Percentiles rank a stretch among this genome's conserved stretches.
Evolutionary conservation across 2,797 vertebrate species (phyloP).

Genomic region (Anguilla marmorata): DNA sequence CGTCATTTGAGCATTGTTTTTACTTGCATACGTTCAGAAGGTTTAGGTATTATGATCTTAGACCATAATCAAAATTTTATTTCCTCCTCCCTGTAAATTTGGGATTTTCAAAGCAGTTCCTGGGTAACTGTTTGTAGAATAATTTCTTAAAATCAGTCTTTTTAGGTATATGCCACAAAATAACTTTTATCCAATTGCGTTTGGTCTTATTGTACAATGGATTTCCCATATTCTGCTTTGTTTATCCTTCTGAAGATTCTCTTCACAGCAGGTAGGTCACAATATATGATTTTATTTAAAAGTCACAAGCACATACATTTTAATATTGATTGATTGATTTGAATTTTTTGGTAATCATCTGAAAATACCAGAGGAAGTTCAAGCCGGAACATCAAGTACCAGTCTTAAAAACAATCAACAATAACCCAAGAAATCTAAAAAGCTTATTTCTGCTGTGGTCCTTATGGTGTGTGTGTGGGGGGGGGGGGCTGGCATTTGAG

Average conservation of each 20-base stretch:
- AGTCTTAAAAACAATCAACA: too few relatives aligned
- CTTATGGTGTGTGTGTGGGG: background rate
- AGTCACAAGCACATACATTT: background rate
- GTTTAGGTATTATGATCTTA: background rate
- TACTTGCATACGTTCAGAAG: background rate
- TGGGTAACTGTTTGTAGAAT: background rate
- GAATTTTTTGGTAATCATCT: background rate
- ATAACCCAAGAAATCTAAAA: too few relatives aligned
- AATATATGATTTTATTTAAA: background rate
- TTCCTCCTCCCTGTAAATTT: background rate
- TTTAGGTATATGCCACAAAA: background rate
- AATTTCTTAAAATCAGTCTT: background rate
- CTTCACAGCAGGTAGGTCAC: constrained; percentile 18
- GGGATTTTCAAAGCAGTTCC: background rate
- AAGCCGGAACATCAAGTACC: background rate
- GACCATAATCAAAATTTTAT: background rate
- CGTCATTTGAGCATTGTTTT: background rate
- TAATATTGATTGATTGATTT: background rate
- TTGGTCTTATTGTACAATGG: background rate
- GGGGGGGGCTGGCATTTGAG: too few relatives aligned
- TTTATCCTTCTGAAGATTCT: background rate
- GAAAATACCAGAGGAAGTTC: background rate
- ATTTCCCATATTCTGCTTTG: background rate
- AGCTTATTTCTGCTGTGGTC: too few relatives aligned
- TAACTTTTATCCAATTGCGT: background rate